Percentiles rank a stretch among this genome's conserved stretches.
phyloP scores from a whole-genome alignment of 2,888 invertebrate genomes.

The Cataglyphis livida region DNA sequence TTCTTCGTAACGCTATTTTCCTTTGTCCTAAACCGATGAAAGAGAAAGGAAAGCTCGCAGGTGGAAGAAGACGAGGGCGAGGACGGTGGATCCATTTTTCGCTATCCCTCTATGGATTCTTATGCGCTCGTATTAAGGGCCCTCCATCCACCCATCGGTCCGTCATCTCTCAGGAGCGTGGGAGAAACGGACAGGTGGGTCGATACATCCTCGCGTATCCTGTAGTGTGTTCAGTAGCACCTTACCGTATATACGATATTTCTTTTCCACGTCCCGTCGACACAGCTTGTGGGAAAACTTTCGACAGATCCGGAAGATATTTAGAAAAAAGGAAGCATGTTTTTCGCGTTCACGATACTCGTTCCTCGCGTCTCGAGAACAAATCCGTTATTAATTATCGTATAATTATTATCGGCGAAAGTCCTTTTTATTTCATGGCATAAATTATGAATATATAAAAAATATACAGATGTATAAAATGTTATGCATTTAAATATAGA shows the following conservation, averaged over 20 bases:
- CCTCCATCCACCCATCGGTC: slow-evolving; percentile 69
- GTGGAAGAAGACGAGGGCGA: slow-evolving; percentile 58
- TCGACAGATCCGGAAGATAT: background rate
- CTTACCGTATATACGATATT: slow-evolving; percentile 79
- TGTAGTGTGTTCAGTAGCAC: slow-evolving; percentile 77
- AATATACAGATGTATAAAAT: too few species aligned
- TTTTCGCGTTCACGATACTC: background rate
- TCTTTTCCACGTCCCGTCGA: slow-evolving; percentile 68
- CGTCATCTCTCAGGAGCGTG: slow-evolving; percentile 78
- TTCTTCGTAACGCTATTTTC: slow-evolving; percentile 50
- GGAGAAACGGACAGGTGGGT: slow-evolving; percentile 84
- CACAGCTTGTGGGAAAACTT: slow-evolving; percentile 83
- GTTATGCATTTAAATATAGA: too few species aligned
- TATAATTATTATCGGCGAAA: background rate
- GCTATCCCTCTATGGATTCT: slow-evolving; percentile 50
- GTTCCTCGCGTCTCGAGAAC: background rate
- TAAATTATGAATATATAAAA: too few species aligned
- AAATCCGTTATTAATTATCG: background rate
- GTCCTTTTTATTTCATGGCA: background rate
- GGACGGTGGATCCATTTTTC: slow-evolving; percentile 75
- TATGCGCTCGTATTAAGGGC: slow-evolving; percentile 50
- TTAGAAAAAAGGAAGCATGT: slow-evolving; percentile 40
- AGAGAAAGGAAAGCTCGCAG: slow-evolving; percentile 63
- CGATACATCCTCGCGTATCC: slow-evolving; percentile 72
- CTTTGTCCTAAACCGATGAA: slow-evolving; percentile 71